These are phyloP conservation scores for Strix uralensis DNA, from an alignment of 2,113 vertebrate genomes.

Conservation along the genomic window DNA sequence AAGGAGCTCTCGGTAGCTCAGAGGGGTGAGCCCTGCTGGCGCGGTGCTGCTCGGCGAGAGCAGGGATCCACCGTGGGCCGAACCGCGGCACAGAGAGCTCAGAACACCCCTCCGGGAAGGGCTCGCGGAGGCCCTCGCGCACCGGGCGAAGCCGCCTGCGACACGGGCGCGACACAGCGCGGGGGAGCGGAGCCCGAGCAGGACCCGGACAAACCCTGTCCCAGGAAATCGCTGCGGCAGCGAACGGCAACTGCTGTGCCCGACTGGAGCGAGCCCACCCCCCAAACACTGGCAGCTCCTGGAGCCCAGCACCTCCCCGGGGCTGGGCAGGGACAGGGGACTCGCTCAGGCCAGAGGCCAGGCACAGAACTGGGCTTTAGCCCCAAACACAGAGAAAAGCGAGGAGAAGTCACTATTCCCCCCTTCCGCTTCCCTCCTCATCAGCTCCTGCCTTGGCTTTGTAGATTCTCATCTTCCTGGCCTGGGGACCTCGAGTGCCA, in stretches of 20 bases:
- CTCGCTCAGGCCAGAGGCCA: background rate
- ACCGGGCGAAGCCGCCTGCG: background rate
- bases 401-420: background rate
- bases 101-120: background rate
- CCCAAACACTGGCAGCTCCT: background rate
- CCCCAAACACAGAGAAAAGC: background rate
- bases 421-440: background rate
- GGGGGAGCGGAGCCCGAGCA: background rate
- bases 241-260: too few relatives aligned
- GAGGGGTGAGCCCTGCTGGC: background rate
- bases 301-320: background rate
- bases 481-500: background rate
- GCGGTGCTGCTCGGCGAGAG: rapidly evolving
- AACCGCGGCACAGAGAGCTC: background rate
- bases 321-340: background rate
- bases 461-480: background rate
- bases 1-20: background rate
- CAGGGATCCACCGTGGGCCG: background rate
- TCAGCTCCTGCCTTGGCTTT: background rate
- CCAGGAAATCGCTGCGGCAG: background rate
- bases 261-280: background rate
- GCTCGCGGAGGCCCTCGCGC: background rate
- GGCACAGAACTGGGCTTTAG: background rate
- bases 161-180: rapidly evolving
- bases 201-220: background rate